phyloP scores from a whole-genome alignment of 2,888 invertebrate species.

The Dynastes tityus region DNA sequence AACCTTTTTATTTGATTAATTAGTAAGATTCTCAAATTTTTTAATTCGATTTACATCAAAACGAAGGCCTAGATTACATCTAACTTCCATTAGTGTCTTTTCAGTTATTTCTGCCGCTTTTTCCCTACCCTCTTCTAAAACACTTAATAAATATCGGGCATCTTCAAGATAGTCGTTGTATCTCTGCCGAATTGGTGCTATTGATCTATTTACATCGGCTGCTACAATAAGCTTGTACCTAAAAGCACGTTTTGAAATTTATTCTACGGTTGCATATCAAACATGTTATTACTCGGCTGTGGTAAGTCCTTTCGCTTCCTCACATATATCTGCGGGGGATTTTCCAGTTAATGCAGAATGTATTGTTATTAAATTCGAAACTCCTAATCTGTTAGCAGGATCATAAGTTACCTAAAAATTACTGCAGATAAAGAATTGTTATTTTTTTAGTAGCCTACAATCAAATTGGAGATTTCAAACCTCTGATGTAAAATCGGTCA shows the following conservation, averaged over 20 bases:
- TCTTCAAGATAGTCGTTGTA: conserved; percentile 75
- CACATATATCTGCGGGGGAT: conserved; percentile 79
- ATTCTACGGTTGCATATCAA: background rate
- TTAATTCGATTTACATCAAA: conserved; percentile 35
- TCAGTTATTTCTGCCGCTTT: conserved; percentile 74
- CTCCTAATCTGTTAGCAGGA: conserved; percentile 85
- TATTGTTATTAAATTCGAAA: conserved; percentile 90
- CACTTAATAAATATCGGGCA: conserved; percentile 75
- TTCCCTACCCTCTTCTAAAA: conserved; percentile 75
- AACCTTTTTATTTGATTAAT: conserved; percentile 8
- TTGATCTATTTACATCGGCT: conserved; percentile 79
- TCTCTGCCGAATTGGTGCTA: conserved; percentile 80
- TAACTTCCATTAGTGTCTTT: conserved; percentile 75
- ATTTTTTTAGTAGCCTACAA: no score
- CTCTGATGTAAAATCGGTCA: conserved; percentile 90
- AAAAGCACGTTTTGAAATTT: conserved; percentile 56
- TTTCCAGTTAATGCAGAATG: conserved; percentile 83
- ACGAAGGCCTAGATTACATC: conserved; percentile 71
- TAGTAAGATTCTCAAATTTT: background rate
- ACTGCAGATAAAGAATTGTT: background rate
- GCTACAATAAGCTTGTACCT: conserved; percentile 83
- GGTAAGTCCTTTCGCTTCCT: conserved; percentile 70
- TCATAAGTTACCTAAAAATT: conserved; percentile 81
- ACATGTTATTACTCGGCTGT: conserved; percentile 36
- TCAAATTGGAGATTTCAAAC: conserved; percentile 61